A percentile compares a stretch with the other conserved stretches of the same genome.
Evolutionary conservation across 2,113 vertebrate genomes (phyloP).

Genomic region (Aphyosemion australe): DNA sequence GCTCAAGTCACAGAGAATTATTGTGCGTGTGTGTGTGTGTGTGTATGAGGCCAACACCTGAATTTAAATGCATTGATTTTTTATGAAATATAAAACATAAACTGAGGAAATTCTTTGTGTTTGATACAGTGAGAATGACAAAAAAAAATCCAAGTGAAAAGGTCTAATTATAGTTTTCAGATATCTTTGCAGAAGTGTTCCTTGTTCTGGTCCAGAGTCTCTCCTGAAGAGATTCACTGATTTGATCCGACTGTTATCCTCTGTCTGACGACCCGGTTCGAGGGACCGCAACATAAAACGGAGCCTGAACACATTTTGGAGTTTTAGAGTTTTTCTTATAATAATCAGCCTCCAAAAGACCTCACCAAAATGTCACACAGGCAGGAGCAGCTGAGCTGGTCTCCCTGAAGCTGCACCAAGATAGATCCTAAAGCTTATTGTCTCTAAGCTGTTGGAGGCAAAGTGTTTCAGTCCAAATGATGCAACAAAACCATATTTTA

Average conservation of each 20-base stretch:
- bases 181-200: background rate
- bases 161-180: background rate
- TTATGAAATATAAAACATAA: conserved; percentile 5
- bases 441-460: background rate
- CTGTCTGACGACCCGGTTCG: too few species aligned
- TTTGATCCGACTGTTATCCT: too few species aligned
- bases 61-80: conserved; percentile 11
- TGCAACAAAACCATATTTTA: background rate
- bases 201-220: conserved; percentile 11
- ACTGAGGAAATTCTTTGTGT: conserved; percentile 2
- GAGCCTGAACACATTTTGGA: too few species aligned
- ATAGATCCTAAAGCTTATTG: too few species aligned
- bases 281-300: too few species aligned
- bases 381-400: too few species aligned
- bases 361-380: too few species aligned
- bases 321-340: too few species aligned
- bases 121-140: conserved; percentile 4
- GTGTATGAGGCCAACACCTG: conserved; percentile 13
- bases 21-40: background rate
- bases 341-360: too few species aligned
- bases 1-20: background rate
- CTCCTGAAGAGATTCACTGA: background rate
- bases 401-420: too few species aligned
- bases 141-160: conserved; percentile 23
- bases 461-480: background rate